Conservation (phyloP, 2,888 invertebrate species). For the Parnassius smintheus region DNA sequence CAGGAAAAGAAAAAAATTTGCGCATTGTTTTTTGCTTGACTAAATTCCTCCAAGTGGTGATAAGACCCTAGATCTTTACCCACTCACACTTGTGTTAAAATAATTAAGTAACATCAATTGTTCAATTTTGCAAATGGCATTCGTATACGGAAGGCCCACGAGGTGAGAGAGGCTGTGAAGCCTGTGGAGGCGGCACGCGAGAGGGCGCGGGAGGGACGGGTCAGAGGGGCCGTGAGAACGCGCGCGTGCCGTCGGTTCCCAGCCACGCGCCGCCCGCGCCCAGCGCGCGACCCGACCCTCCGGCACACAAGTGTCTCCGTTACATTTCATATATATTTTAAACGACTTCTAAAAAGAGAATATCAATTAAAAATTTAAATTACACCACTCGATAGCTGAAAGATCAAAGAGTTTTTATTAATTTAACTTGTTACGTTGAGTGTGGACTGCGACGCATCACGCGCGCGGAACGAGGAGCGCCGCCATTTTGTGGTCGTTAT, state of each 20-base stretch:
- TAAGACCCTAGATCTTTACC: no score
- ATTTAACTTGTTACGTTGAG: no score
- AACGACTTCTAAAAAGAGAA: background rate
- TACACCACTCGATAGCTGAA: no score
- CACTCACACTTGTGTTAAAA: no score
- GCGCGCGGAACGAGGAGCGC: no score
- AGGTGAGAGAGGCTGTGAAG: conserved; percentile 23
- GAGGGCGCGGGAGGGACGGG: conserved; percentile 47
- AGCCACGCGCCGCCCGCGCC: conserved; percentile 77
- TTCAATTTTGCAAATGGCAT: conserved; percentile 2
- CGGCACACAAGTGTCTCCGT: conserved; percentile 22
- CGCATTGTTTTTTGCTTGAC: no score
- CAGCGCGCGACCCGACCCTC: conserved; percentile 45
- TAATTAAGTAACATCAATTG: no score
- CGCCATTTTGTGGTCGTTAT: no score
- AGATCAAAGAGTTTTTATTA: no score
- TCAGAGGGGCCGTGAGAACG: conserved; percentile 76
- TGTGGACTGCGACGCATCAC: no score
- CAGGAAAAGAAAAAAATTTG: no score
- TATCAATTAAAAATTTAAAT: background rate
- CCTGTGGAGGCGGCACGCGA: conserved; percentile 28
- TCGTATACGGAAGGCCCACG: conserved; percentile 25
- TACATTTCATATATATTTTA: conserved; percentile 2
- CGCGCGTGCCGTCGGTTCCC: conserved; percentile 80
- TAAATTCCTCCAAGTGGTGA: no score